Base-by-base conservation (phyloP, 1,140 invertebrate species). In the Eciton burchellii region DNA sequence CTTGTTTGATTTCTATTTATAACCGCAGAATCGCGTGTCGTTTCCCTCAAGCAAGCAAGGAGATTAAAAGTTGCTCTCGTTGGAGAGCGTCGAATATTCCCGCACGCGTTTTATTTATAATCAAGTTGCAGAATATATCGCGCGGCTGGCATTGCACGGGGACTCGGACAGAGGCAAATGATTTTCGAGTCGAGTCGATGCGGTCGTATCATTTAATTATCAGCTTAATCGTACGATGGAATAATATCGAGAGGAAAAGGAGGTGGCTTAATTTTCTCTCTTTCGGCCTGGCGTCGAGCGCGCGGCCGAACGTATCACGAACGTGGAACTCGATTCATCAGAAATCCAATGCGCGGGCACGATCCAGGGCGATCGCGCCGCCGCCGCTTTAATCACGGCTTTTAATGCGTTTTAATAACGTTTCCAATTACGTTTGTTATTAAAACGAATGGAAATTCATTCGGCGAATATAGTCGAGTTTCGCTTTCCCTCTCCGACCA, bases 191-290 rank as follows among this genome's bases (percentile, higher is more conserved):
- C 35, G 0, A 16, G n/a, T n/a, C n/a, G n/a, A n/a, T 29, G 66
- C 47, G 29, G 14, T 35, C 6, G 9, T 24, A 72, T 62, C 43
- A 24, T 62, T 14, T 45, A 35, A n/a, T n/a, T 21, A 21, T 72
- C 54, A 62, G 41, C 16, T 74, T 11, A 47, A 47, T 14, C 41
- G 26, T 21, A n/a, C 6, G 43, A 62, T 73, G 45, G n/a, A 60
- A 16, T 6, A 29, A 35, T 60, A 60, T 60, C 57, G 11, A 24
- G 57, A 35, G 59, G 41, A 45, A n/a, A n/a, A n/a, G n/a, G n/a
- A n/a, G n/a, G n/a, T n/a, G n/a, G n/a, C n/a, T n/a, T n/a, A n/a
- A n/a, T n/a, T n/a, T n/a, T n/a, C n/a, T n/a, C n/a, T n/a, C n/a
- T n/a, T n/a, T n/a, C n/a, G n/a, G n/a, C n/a, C n/a, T n/a, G n/a